Conservation (phyloP, 2,113 vertebrate species). For the Siniperca chuatsi region DNA sequence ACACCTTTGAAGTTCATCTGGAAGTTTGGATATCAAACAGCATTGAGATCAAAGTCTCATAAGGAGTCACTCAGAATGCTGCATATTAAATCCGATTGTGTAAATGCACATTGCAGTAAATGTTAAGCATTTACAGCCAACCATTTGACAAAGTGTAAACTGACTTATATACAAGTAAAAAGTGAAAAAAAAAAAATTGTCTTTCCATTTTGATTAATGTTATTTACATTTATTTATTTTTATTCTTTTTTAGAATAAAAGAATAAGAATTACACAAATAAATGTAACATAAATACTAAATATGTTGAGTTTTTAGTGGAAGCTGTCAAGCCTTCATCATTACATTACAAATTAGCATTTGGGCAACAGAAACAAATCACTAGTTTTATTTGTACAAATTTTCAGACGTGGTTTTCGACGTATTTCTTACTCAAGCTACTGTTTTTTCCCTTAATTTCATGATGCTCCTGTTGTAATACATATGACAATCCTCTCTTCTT, state of each 20-base stretch:
- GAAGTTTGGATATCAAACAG: not conserved
- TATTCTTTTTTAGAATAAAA: too few relatives aligned
- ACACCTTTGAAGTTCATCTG: not conserved
- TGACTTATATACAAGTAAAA: not conserved
- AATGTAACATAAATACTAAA: not conserved
- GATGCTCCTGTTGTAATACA: not conserved
- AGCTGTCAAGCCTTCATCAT: too few relatives aligned
- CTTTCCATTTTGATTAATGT: too few relatives aligned
- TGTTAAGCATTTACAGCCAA: not conserved
- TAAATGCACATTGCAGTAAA: not conserved
- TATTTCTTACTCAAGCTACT: not conserved
- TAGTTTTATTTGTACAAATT: too few relatives aligned
- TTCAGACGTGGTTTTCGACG: not conserved
- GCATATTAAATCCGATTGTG: not conserved
- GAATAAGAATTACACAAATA: too few relatives aligned
- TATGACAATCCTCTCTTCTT: constrained; percentile 30
- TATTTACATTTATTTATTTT: too few relatives aligned
- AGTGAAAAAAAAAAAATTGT: too few relatives aligned
- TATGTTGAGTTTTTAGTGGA: not conserved
- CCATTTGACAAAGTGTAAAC: not conserved
- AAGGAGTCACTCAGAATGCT: not conserved
- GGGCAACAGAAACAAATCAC: too few relatives aligned
- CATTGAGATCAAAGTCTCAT: not conserved
- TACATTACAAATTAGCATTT: too few relatives aligned
- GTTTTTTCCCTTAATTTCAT: too few relatives aligned